Evolutionary conservation across 2,888 invertebrate species (phyloP), one percentile per base, ranked within the genome.

Genomic region (Sphinx pinastri): DNA sequence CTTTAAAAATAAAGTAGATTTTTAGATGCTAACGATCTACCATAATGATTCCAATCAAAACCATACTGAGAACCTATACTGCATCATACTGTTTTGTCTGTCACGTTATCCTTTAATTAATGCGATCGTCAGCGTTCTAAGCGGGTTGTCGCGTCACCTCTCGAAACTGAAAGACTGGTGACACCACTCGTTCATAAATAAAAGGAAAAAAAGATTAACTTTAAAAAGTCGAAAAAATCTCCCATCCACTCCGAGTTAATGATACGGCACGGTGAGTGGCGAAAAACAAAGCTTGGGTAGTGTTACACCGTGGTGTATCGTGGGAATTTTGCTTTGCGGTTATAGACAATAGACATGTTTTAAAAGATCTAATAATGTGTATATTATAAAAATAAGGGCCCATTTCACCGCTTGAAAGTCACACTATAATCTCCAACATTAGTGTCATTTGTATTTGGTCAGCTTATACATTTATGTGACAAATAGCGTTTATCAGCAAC

Each of bases 201-300:
- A 92, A 81, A 79, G 14, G 55, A 88, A 91, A 89, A 92, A 90
- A 88, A 85, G 86, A 92, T 93, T 92, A 93, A 88, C 83, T 86
- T 82, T 88, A 92, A 93, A 93, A 93, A 92, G 88, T 87, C 84
- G 69, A 89, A 92, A 92, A 92, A 92, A 87, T 82, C 83, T 77
- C 73, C 76, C 90, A 88, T 88, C 91, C 93, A 93, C 94, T 94
- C 87, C 88, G 91, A 93, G 94, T 93, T 94, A 93, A 94, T 93
- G 94, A 94, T 93, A 94, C 93, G 94, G 89, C 89, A 92, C 88
- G 91, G 85, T 85, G 93, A 89, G 91, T 89, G 88, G 88, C 85
- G 89, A 85, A 87, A 93, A 93, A 94, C 93, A 94, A 94, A 92
- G 93, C 86, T 88, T 86, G 84, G 49, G 45, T 71, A 73, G 69